These are phyloP conservation scores for Cephus cinctus DNA, from an alignment of 1,140 invertebrate genomes.

Conservation along the genomic window DNA sequence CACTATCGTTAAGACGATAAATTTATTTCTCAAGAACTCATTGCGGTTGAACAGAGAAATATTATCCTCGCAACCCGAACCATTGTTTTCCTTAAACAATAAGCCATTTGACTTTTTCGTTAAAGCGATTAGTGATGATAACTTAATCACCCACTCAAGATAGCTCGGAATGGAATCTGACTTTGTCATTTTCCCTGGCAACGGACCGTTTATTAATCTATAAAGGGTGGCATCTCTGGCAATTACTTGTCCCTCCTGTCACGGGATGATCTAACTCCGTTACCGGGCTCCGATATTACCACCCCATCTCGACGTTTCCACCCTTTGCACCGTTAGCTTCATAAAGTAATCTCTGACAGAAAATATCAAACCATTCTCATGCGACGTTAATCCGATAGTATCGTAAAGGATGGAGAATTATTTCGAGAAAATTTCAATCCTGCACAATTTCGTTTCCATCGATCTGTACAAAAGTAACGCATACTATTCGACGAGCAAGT, in stretches of 20 bases:
- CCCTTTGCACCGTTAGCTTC: not conserved
- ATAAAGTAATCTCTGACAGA: not conserved
- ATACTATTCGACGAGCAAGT: too few species aligned
- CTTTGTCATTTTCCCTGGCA: not conserved
- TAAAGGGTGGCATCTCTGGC: slow-evolving; percentile 7
- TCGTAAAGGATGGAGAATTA: too few species aligned
- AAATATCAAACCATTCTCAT: slow-evolving; percentile 6
- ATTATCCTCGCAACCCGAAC: too few species aligned
- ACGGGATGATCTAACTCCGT: slow-evolving; percentile 9
- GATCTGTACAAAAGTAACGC: too few species aligned
- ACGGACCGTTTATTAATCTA: slow-evolving; percentile 8
- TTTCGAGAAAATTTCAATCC: not conserved
- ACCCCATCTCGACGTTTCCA: not conserved
- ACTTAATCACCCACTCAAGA: too few species aligned
- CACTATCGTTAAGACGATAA: too few species aligned
- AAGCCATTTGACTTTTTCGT: too few species aligned
- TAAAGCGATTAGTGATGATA: too few species aligned
- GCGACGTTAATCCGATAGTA: not conserved
- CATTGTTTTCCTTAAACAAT: too few species aligned
- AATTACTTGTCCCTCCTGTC: slow-evolving; percentile 8
- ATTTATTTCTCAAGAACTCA: too few species aligned
- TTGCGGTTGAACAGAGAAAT: too few species aligned
- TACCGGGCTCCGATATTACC: not conserved
- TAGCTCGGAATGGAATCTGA: not conserved
- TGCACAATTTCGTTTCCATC: not conserved